Base-by-base conservation (phyloP, 2,888 invertebrate species). In the Amphiduros pacificus region DNA sequence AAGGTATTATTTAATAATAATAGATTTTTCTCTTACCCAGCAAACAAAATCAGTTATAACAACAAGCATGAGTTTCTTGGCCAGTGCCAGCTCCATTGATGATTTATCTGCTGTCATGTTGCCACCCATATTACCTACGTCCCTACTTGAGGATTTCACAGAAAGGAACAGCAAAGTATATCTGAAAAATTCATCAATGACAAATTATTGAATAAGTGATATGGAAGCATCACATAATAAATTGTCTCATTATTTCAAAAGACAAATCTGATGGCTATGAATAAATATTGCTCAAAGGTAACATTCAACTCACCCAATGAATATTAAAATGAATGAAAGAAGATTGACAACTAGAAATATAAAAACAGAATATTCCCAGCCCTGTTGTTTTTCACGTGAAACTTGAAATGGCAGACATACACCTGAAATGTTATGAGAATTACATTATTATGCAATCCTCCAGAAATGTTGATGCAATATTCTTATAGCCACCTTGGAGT, bases 351-450 rank as follows among this genome's bases (percentile, higher is more conserved):
- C 84, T n/a, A 85, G 73, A 71, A 85, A 85, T 20, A 85, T 80
- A 67, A 84, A 83, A 24, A 85, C 85, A 0, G 85, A 84, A 72
- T 85, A 85, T 71, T 85, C 84, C 85, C 85, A 85, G n/a, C 85
- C 85, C 55, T 76, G 80, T 0, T 83, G 84, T 64, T 82, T 82
- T 49, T 84, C 82, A n/a, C 81, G 81, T 20, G 84, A 85, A 48
- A 85, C 84, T 71, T 85, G 85, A 28, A 85, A 78, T 1, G 85
- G 85, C 55, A 85, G 77, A 67, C 85, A 85, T 20, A 85, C 85
- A 0, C 85, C 85, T 9, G 85, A 52, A 50, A 64, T 51, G 61
- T 6, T 20, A 44, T 44, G n/a, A n/a, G n/a, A n/a, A n/a, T n/a
- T n/a, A n/a, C n/a, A n/a, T n/a, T n/a, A n/a, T n/a, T n/a, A n/a